Evolutionary conservation across 2,888 invertebrate genomes (phyloP), one percentile per base, ranked within the genome.

Genomic region (Orthosia gothica): DNA sequence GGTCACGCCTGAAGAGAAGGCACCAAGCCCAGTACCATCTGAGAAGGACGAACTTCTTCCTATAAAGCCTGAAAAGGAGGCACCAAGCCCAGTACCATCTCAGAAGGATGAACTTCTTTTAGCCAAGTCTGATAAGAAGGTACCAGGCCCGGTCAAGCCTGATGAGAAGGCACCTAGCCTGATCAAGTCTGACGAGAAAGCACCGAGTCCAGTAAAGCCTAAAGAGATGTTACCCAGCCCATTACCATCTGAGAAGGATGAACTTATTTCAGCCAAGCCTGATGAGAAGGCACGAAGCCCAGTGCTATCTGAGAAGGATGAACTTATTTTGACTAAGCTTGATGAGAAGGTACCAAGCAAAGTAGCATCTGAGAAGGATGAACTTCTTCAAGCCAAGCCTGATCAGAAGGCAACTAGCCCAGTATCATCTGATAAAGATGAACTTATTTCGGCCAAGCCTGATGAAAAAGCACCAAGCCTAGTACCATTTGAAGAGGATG

Each of bases 81-180:
- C 3, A 5, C 26, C 23, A 3, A 50, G 49, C 4, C 61, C 26
- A 0, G 0, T 15, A 3, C 18, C 15, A 45, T 0, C 5, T 23
- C 63, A 70, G 0, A 76, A 74, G 0, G 76, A 77, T 12, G 49
- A 26, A 9, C 59, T 73, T 57, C 83, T 82, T 40, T 49, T 57
- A 0, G 23, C 3, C 45, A n/a, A 75, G 20, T 23, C 18, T 20
- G 70, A 61, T 1, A 20, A 55, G 7, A 74, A 68, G 1, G 47
- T 32, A 1, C 4, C 3, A 7, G 47, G 32, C 59, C 59, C 5
- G 1, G 20, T 15, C 9, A 52, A 70, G 16, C 61, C 13, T 13
- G 66, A 66, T 23, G 65, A 59, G 5, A 77, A 79, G n/a, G 40
- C 15, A 54, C 49, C 62, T 45, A 76, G 69, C 57, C 5, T 11